phyloP scores from a whole-genome alignment of 2,797 vertebrate genomes.

The Myotis vivesi region DNA sequence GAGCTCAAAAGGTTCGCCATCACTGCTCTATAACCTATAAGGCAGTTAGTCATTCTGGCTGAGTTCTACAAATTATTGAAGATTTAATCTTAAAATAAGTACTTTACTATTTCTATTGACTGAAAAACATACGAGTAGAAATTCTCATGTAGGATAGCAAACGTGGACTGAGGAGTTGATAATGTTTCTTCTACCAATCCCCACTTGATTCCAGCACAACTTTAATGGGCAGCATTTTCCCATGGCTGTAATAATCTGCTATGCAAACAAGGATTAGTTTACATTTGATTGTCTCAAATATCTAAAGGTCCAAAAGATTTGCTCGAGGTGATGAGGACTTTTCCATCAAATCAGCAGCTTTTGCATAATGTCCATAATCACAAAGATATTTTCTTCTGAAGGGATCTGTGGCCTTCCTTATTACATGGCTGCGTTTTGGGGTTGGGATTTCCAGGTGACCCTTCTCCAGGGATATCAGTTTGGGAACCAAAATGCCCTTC shows the following conservation, averaged over 20 bases:
- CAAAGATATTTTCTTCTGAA: neutral
- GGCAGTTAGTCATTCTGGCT: neutral
- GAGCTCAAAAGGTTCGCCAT: too few relatives aligned
- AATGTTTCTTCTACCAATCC: neutral
- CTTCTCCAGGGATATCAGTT: neutral
- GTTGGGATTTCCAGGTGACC: neutral
- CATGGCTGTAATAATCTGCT: neutral
- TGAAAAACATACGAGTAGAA: neutral
- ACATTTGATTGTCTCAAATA: slow-evolving; percentile 6
- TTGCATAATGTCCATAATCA: neutral
- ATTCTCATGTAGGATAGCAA: neutral
- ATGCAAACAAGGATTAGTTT: slow-evolving; percentile 9
- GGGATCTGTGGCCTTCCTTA: neutral
- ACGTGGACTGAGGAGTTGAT: neutral
- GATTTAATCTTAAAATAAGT: neutral
- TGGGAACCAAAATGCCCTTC: neutral
- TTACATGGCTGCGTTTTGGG: neutral
- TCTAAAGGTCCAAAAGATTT: neutral
- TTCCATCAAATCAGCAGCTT: neutral
- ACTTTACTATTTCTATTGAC: neutral
- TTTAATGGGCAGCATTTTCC: neutral
- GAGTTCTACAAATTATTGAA: neutral
- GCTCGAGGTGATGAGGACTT: neutral
- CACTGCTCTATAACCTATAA: neutral
- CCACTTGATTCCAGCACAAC: neutral